A percentile compares a stretch with the other conserved stretches of the same genome.
Conservation (phyloP, 2,113 vertebrate genomes). For the Procavia capensis region DNA sequence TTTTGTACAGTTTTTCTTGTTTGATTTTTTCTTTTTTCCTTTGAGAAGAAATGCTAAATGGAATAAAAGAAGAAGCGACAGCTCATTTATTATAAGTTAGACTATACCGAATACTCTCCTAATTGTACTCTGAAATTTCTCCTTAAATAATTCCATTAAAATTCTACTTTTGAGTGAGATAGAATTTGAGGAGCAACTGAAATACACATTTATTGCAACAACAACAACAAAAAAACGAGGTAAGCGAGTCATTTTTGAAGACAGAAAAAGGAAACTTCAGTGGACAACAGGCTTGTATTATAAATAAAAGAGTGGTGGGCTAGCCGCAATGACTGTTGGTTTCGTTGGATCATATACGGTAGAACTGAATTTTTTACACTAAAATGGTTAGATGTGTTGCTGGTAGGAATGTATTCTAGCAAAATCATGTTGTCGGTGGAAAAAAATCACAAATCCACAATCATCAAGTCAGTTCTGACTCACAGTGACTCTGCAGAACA, state of each 20-base stretch:
- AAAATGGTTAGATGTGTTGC: not conserved
- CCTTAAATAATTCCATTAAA: conserved; percentile 44
- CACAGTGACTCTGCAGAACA: not conserved
- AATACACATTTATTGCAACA: conserved; percentile 1
- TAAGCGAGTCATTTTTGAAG: too few relatives aligned
- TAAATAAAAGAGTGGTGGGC: too few relatives aligned
- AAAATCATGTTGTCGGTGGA: not conserved
- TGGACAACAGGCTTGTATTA: not conserved
- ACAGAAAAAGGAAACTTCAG: not conserved
- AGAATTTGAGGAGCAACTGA: conserved; percentile 8
- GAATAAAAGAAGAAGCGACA: conserved; percentile 51
- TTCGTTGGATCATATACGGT: not conserved
- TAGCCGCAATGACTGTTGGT: not conserved
- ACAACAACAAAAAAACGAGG: too few relatives aligned
- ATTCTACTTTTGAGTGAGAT: conserved; percentile 1
- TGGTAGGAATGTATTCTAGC: not conserved
- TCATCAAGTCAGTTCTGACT: not conserved
- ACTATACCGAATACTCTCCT: not conserved
- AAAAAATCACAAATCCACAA: not conserved
- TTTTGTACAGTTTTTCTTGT: conserved; percentile 44
- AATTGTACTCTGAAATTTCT: conserved; percentile 25
- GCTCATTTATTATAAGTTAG: conserved; percentile 56
- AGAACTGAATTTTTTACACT: not conserved
- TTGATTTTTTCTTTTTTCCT: not conserved
- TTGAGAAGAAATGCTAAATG: conserved; percentile 63